Conservation (phyloP, 1,140 invertebrate species). For the Galleria mellonella region DNA sequence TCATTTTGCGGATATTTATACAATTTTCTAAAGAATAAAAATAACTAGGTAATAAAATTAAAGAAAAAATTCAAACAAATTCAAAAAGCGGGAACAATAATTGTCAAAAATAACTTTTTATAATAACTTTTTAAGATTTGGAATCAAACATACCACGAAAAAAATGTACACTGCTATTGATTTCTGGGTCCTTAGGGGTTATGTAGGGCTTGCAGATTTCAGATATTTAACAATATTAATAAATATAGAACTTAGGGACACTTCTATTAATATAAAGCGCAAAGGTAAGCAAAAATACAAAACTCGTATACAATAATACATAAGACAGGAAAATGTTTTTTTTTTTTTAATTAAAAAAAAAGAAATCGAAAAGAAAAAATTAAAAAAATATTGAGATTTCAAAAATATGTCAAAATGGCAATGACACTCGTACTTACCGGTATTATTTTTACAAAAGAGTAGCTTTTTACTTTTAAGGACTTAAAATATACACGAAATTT, state of each 20-base stretch:
- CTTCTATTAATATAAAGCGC: too few species aligned
- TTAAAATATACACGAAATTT: neutral
- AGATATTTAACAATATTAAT: too few species aligned
- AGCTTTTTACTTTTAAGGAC: too few species aligned
- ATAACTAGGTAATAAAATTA: neutral
- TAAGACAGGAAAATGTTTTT: slow-evolving; percentile 42
- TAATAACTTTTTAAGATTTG: too few species aligned
- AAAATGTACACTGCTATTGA: neutral
- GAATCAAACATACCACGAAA: too few species aligned
- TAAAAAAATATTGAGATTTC: slow-evolving; percentile 24
- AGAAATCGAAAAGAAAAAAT: slow-evolving; percentile 29
- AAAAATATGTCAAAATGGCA: slow-evolving; percentile 20
- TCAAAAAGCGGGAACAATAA: slow-evolving; percentile 19
- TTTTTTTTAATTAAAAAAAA: slow-evolving; percentile 44
- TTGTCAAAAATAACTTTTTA: slow-evolving; percentile 25
- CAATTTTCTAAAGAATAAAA: too few species aligned
- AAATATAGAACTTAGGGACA: too few species aligned
- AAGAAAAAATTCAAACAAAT: slow-evolving; percentile 14
- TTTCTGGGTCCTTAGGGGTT: neutral
- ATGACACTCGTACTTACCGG: slow-evolving; percentile 2
- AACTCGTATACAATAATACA: slow-evolving; percentile 14
- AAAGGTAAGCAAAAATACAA: neutral
- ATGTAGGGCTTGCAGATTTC: too few species aligned
- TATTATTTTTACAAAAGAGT: too few species aligned
- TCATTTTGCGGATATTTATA: too few species aligned